A percentile compares a stretch with the other conserved stretches of the same genome.
Conservation (phyloP, 1,140 invertebrate species). For the Drosophila nigrodunni region DNA sequence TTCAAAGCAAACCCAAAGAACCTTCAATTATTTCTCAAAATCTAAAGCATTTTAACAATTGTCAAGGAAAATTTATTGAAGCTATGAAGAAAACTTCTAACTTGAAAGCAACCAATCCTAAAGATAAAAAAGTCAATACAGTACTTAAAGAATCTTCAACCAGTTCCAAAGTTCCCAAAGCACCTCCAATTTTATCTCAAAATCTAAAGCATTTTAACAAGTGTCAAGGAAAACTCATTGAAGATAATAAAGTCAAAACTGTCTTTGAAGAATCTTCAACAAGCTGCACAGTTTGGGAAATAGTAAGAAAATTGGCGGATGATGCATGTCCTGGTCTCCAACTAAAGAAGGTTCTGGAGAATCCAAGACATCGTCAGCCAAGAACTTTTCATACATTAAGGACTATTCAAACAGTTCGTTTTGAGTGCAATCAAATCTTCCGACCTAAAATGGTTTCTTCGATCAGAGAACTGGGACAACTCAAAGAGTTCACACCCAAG, state of each 20-base stretch:
- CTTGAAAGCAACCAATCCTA: too few relatives aligned
- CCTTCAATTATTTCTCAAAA: not conserved
- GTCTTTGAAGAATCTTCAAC: not conserved
- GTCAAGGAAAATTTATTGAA: not conserved
- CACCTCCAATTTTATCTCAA: too few relatives aligned
- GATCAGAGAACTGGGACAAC: slow-evolving; percentile 3
- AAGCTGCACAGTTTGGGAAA: slow-evolving; percentile 11
- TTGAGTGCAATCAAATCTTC: slow-evolving; percentile 19
- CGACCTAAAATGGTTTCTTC: slow-evolving; percentile 17
- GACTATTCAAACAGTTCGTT: slow-evolving; percentile 8
- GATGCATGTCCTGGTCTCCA: not conserved
- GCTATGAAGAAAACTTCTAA: not conserved
- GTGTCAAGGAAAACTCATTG: too few relatives aligned
- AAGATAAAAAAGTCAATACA: too few relatives aligned
- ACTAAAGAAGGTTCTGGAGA: not conserved
- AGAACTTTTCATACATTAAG: not conserved
- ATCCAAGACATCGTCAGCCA: not conserved
- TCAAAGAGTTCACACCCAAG: not conserved
- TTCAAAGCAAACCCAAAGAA: not conserved
- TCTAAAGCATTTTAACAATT: not conserved
- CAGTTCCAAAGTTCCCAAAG: too few relatives aligned
- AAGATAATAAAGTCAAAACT: not conserved
- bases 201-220: too few relatives aligned
- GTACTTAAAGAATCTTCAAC: too few relatives aligned
- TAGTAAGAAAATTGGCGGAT: not conserved